These are phyloP conservation scores for Gobius niger DNA, from an alignment of 2,113 vertebrate genomes.

Conservation along the genomic window DNA sequence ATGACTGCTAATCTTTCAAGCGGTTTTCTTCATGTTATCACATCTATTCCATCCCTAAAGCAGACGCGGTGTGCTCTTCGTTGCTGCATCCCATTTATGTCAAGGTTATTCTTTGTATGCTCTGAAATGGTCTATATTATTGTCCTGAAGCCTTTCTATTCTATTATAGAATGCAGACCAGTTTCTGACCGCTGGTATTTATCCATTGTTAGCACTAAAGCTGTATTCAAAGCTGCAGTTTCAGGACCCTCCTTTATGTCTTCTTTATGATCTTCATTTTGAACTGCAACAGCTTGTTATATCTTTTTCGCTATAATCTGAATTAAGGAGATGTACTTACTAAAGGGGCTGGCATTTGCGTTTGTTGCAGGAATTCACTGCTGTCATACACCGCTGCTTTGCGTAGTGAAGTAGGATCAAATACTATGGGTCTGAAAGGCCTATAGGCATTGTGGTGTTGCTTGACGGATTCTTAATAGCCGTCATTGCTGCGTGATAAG, in stretches of 20 bases:
- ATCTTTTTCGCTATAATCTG: no score
- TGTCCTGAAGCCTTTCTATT: neutral
- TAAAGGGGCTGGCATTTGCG: neutral
- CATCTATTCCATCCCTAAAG: neutral
- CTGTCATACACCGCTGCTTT: neutral
- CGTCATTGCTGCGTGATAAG: conserved; percentile 11
- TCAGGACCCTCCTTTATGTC: no score
- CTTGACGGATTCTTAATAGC: conserved; percentile 1
- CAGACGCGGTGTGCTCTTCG: neutral
- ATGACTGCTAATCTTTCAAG: neutral
- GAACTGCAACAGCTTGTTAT: no score
- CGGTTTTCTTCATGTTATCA: neutral
- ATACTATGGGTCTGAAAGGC: conserved; percentile 19
- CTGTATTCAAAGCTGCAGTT: no score
- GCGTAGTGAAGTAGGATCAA: conserved; percentile 3
- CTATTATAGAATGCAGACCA: neutral
- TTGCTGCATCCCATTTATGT: neutral
- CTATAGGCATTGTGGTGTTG: conserved; percentile 12
- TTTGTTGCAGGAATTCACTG: conserved; percentile 12
- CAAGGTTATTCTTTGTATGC: neutral
- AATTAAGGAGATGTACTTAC: no score
- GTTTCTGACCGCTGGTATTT: neutral
- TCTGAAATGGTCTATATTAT: neutral
- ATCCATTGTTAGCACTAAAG: no score
- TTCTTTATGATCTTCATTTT: no score